phyloP scores from a whole-genome alignment of 2,797 vertebrate species.

The Manis pentadactyla region DNA sequence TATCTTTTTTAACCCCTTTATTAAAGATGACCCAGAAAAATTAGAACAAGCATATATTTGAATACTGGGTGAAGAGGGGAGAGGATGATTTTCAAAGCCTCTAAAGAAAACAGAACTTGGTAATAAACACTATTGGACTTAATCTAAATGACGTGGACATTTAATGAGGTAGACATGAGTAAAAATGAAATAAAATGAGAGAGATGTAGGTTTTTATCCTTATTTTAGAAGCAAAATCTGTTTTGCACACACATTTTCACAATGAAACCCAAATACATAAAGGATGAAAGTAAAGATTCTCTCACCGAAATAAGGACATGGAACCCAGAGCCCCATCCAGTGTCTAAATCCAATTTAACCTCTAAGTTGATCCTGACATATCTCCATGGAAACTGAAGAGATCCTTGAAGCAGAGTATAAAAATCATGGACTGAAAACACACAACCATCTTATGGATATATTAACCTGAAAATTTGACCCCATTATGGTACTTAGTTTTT shows the following conservation, averaged over 20 bases:
- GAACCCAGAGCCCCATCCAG: not conserved
- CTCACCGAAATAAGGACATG: not conserved
- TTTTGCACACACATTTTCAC: conserved; percentile 12
- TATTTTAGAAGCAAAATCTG: conserved; percentile 24
- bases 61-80: not conserved
- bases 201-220: not conserved
- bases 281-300: not conserved
- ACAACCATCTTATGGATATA: not conserved
- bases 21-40: conserved; percentile 57
- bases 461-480: not conserved
- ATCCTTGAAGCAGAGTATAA: conserved; percentile 8
- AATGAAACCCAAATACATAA: not conserved
- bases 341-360: not conserved
- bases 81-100: not conserved
- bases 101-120: not conserved
- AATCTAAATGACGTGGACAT: not conserved
- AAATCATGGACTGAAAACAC: conserved; percentile 35
- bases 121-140: not conserved
- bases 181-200: not conserved
- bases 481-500: conserved; percentile 2
- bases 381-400: not conserved
- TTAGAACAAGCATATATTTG: not conserved
- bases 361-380: not conserved
- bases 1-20: conserved; percentile 38
- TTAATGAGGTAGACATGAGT: not conserved